These are phyloP conservation scores for Grallaria varia DNA, from an alignment of 2,113 vertebrate genomes.

Conservation along the genomic window DNA sequence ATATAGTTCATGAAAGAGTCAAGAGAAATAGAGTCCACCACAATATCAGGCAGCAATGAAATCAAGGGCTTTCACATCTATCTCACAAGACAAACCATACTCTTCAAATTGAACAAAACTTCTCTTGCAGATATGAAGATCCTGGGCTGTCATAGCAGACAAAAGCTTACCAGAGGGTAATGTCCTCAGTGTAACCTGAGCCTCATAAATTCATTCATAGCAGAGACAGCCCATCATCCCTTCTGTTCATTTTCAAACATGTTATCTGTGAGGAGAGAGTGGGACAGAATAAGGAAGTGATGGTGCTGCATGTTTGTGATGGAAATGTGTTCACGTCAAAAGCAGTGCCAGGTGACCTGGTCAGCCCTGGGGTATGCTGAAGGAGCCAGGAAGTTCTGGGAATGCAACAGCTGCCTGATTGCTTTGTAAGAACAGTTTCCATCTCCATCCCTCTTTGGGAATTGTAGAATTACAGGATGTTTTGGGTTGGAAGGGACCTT, in stretches of 20 bases:
- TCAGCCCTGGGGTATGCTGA: not conserved
- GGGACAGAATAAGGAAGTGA: not conserved
- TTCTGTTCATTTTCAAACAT: not conserved
- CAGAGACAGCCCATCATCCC: not conserved
- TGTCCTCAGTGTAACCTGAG: not conserved
- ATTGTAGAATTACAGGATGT: not conserved
- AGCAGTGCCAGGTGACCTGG: not conserved
- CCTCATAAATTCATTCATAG: not conserved
- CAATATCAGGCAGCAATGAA: not conserved
- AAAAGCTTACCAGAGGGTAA: not conserved
- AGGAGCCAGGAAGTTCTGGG: fast-evolving
- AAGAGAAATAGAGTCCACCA: not conserved
- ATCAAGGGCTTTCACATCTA: not conserved
- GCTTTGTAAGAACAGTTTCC: not conserved
- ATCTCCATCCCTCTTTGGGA: not conserved
- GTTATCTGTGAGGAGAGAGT: not conserved
- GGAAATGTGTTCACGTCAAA: not conserved
- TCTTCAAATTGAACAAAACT: not conserved
- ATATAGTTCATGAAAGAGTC: not conserved
- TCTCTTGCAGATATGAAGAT: not conserved
- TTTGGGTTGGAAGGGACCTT: not conserved
- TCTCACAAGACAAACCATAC: not conserved
- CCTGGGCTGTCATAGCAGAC: not conserved
- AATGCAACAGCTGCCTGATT: not conserved
- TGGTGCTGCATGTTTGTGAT: not conserved